Percentiles rank a stretch among this genome's conserved stretches.
phyloP scores from a whole-genome alignment of 2,888 invertebrate genomes.

The Nephrotoma flavescens region DNA sequence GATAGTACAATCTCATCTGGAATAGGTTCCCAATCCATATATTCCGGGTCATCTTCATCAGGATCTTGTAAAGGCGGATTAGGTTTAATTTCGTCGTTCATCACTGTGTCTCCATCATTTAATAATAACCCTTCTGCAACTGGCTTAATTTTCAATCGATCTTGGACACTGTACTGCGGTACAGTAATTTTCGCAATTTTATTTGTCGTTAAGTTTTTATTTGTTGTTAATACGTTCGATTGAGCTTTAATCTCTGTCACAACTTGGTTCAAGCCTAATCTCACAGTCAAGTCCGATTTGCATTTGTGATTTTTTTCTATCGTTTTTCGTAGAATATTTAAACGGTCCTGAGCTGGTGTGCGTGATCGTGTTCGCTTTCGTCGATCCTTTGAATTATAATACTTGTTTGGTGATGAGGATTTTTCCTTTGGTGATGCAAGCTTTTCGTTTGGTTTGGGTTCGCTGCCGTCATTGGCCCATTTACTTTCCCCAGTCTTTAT shows the following conservation, averaged over 20 bases:
- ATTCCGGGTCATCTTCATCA: slow-evolving; percentile 10
- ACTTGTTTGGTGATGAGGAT: not conserved
- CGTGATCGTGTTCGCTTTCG: not conserved
- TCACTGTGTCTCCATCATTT: not conserved
- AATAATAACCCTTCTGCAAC: not conserved
- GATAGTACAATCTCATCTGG: slow-evolving; percentile 14
- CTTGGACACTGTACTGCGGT: not conserved
- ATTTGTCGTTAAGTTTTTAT: not conserved
- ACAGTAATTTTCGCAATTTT: not conserved
- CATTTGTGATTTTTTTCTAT: not conserved
- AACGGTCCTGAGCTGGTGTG: slow-evolving; percentile 20
- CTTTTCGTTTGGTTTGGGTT: not conserved
- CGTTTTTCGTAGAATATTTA: slow-evolving; percentile 19
- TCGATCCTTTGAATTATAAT: not conserved
- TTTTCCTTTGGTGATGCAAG: not conserved
- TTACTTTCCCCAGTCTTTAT: slow-evolving; percentile 16
- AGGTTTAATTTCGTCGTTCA: not conserved
- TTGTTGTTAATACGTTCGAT: not conserved
- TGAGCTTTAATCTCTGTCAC: not conserved
- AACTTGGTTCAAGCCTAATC: not conserved
- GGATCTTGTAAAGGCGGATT: not conserved
- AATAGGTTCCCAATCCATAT: slow-evolving; percentile 20
- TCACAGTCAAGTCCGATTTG: not conserved
- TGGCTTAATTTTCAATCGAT: not conserved
- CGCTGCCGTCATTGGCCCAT: slow-evolving; percentile 12